A percentile compares a stretch with the other conserved stretches of the same genome.
phyloP scores from a whole-genome alignment of 2,113 vertebrate genomes.

The Onychostruthus taczanowskii region DNA sequence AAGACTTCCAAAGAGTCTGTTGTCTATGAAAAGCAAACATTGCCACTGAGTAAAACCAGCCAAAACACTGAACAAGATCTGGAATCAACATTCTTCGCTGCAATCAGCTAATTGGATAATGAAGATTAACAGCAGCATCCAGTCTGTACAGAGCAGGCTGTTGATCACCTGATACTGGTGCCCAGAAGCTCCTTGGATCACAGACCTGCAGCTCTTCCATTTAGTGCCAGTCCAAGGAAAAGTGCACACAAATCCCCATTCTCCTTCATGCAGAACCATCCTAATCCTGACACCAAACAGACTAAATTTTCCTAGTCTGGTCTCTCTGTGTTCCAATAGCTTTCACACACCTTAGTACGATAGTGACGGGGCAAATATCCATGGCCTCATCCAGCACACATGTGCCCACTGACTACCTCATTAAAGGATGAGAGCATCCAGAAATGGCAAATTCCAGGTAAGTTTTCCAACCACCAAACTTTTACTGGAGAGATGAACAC shows the following conservation, averaged over 20 bases:
- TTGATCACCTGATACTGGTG: not conserved
- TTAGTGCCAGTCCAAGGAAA: not conserved
- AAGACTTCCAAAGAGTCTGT: not conserved
- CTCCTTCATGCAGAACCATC: not conserved
- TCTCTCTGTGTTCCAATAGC: not conserved
- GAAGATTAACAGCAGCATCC: not conserved
- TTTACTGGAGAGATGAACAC: not conserved
- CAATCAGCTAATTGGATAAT: not conserved
- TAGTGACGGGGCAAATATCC: not conserved
- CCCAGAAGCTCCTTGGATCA: not conserved
- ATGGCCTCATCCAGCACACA: not conserved
- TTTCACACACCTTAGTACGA: not conserved
- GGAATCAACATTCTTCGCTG: not conserved
- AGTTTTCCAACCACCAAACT: not conserved
- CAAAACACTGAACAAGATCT: not conserved
- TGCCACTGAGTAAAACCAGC: not conserved
- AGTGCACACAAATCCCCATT: not conserved
- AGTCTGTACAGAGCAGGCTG: not conserved
- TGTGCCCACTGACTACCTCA: fast-evolving
- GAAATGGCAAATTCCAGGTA: not conserved
- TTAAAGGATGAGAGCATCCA: not conserved
- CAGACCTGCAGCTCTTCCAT: not conserved
- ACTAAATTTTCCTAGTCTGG: not conserved
- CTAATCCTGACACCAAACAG: not conserved
- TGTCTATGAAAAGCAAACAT: not conserved